Percentiles rank a stretch among this genome's conserved stretches.
Conservation (phyloP, 2,888 invertebrate genomes). For the Pollenia angustigena region DNA sequence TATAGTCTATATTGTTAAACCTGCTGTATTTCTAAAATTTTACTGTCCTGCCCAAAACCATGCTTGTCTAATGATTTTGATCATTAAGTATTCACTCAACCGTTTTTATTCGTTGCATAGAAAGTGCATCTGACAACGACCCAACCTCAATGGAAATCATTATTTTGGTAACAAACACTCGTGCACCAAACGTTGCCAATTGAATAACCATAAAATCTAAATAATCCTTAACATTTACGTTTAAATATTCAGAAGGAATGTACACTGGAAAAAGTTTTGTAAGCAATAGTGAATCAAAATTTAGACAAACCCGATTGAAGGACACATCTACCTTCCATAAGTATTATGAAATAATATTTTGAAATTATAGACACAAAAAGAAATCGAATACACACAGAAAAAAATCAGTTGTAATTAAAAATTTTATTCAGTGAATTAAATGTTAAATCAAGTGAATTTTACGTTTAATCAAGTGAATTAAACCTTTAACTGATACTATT, state of each 20-base stretch:
- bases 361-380: no score
- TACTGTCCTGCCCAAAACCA: neutral
- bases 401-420: no score
- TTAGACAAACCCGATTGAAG: no score
- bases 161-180: neutral
- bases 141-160: constrained; percentile 27
- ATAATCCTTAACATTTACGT: constrained; percentile 48
- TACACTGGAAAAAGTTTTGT: neutral
- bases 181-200: constrained; percentile 26
- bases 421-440: no score
- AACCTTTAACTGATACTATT: no score
- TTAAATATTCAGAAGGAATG: constrained; percentile 3
- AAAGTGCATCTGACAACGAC: constrained; percentile 14
- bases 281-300: no score
- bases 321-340: no score
- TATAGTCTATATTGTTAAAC: no score
- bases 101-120: constrained; percentile 1
- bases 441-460: no score
- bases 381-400: no score
- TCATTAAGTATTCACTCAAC: constrained; percentile 36
- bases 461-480: no score
- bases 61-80: constrained; percentile 1
- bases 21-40: neutral
- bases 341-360: no score
- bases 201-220: constrained; percentile 64